Base-by-base conservation (phyloP, 2,797 vertebrate species). In the Peromyscus melanophrys region DNA sequence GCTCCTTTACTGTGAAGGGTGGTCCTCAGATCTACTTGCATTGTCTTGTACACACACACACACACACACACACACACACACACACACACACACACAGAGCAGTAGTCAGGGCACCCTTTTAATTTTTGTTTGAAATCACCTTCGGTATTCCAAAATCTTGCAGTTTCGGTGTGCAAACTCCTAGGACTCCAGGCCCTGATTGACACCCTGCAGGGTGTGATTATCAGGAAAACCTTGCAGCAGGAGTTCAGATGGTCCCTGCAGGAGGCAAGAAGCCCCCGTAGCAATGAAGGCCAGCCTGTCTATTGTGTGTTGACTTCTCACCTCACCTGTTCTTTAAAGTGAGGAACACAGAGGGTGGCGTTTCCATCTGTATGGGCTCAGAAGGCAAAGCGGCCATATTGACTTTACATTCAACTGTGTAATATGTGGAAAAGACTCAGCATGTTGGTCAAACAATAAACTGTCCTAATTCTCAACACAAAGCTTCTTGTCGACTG, bases 371-470 rank as follows among this genome's bases (percentile, higher is more conserved):
- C 97, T 95, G 65, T 92, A 63, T 27, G 81, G 94, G 97, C 92
- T 98, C 97, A 89, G 94, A 93, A 89, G 96, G 96, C 91, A 86
- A n/a, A 75, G 90, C 0, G 82, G 94, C 96, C 98, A 97, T 93
- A 84, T 2, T 95, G 97, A 98, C 80, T 90, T 97, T 95, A 96
- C 97, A 96, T 98, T 96, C 96, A 97, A 96, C 91, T 97, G 96
- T 98, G 97, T 98, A 98, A 96, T 98, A 95, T 95, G 97, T 97
- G 96, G 96, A 97, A 96, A 94, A 97, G 98, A 97, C 90, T 97
- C 97, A 98, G 97, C 98, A 98, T 98, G 97, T 98, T 98, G 97
- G 96, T 98, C 96, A 93, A 97, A 98, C 97, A 98, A 98, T 98
- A 98, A 98, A 98, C 93, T 97, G 97, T 97, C 94, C 96, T 98